Evolutionary conservation across 2,888 invertebrate genomes (phyloP), one percentile per base, ranked within the genome.

Genomic region (Mythimna ferrago): DNA sequence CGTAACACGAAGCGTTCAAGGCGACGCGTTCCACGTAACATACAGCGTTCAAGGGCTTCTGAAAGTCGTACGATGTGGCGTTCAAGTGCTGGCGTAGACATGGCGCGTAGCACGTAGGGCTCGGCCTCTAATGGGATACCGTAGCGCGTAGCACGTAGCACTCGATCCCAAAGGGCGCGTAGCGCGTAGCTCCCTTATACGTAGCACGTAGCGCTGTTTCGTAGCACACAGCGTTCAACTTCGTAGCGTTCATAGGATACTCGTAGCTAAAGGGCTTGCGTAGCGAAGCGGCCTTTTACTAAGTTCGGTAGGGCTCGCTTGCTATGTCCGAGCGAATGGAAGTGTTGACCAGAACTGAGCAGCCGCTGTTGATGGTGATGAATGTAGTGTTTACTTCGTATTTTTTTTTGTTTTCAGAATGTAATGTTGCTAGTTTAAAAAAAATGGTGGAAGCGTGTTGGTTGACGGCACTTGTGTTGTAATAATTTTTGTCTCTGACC

Each of bases 51-150:
- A 61, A 61, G 21, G 21, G 21, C 21, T 7, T 2, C 19, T 19
- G 41, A 19, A 71, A 57, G n/a, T 14, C 41, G 41, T 14, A 51
- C 41, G 6, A 61, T 38, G 61, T 41, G 41, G 26, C 53, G 19
- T 41, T 44, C 35, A 56, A 73, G 72, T 35, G 35, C 35, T 44
- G 26, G 35, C 35, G 35, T 72, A 65, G 70, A 35, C 58, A 58
- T 58, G 6, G 6, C 21, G 6, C 32, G 41, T 70, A 70, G 70
- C 54, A 54, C 53, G 69, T 54, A 69, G 69, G 16, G 3, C 60
- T n/a, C 11, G 10, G n/a, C 35, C 1, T 10, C 44, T n/a, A 21
- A 53, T 38, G 53, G 41, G 53, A n/a, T 6, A n/a, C 1, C 38
- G 61, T 21, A 41, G 38, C 61, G 6, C 38, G 38, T 61, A 26